A percentile compares a stretch with the other conserved stretches of the same genome.
Evolutionary conservation across 2,888 invertebrate species (phyloP).

Genomic region (Ormyrus nitidulus): DNA sequence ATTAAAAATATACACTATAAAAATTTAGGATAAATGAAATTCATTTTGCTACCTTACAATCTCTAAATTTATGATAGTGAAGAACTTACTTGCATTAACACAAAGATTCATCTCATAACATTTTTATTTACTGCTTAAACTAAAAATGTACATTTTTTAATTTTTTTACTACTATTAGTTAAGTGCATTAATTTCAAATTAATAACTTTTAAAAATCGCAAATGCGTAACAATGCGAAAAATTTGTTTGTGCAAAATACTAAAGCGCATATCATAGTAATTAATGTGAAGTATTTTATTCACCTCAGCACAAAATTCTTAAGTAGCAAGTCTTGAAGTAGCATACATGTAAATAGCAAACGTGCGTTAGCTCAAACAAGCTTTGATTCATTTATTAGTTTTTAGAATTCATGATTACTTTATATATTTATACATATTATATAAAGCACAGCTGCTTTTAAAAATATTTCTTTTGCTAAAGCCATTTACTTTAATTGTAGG

Average conservation of each 20-base stretch:
- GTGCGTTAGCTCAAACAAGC: slow-evolving; percentile 36
- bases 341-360: slow-evolving; percentile 53
- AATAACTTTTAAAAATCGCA: slow-evolving; percentile 4
- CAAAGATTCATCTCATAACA: slow-evolving; percentile 7
- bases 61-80: slow-evolving; percentile 26
- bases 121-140: not conserved
- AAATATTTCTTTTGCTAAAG: slow-evolving; percentile 56
- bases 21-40: slow-evolving; percentile 30
- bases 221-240: slow-evolving; percentile 17
- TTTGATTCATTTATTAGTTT: slow-evolving; percentile 51
- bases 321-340: slow-evolving; percentile 50
- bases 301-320: slow-evolving; percentile 48
- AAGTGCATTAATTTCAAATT: slow-evolving; percentile 35
- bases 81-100: slow-evolving; percentile 31
- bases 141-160: not conserved
- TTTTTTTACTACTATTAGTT: slow-evolving; percentile 18
- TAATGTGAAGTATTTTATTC: slow-evolving; percentile 44
- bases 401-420: slow-evolving; percentile 47
- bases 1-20: not conserved
- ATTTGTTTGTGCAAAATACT: slow-evolving; percentile 41
- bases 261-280: slow-evolving; percentile 52
- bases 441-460: slow-evolving; percentile 64
- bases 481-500: slow-evolving; percentile 52
- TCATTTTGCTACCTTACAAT: slow-evolving; percentile 25
- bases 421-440: slow-evolving; percentile 49